Conservation (phyloP, 2,888 invertebrate species). For the Pandemis cinnamomeana region DNA sequence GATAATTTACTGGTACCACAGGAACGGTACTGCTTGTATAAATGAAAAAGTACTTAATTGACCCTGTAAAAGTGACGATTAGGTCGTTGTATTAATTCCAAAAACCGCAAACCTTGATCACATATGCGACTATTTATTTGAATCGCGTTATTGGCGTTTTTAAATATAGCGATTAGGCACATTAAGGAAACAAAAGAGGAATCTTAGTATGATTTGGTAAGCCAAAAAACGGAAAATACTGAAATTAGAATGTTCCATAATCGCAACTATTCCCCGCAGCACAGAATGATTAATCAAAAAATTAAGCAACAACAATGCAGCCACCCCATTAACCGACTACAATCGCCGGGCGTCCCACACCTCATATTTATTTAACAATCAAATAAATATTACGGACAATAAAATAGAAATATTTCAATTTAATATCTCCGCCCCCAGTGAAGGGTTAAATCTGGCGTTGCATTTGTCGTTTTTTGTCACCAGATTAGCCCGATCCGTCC, state of each 20-base stretch:
- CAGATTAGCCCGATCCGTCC: slow-evolving; percentile 65
- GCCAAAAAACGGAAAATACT: slow-evolving; percentile 27
- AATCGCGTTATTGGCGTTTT: no score
- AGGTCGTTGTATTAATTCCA: neutral
- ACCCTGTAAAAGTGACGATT: no score
- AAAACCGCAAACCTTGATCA: neutral
- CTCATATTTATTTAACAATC: slow-evolving; percentile 83
- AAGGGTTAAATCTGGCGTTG: slow-evolving; percentile 75
- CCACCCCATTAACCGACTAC: slow-evolving; percentile 75
- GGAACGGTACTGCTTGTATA: neutral
- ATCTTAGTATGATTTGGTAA: neutral
- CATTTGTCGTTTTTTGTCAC: slow-evolving; percentile 65
- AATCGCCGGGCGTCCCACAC: slow-evolving; percentile 78
- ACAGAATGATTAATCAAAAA: slow-evolving; percentile 83
- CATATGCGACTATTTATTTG: neutral
- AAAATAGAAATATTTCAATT: slow-evolving; percentile 84
- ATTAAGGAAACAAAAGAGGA: neutral
- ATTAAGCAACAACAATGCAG: slow-evolving; percentile 81
- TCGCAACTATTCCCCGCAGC: slow-evolving; percentile 68
- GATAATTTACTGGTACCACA: neutral
- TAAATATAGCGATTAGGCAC: no score
- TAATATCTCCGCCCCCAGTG: slow-evolving; percentile 74
- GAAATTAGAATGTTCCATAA: slow-evolving; percentile 69
- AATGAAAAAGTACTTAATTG: neutral
- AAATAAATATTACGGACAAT: slow-evolving; percentile 84